phyloP scores from a whole-genome alignment of 2,113 vertebrate species.

The western clawed frog (Xenopus tropicalis) region UCB_Xtro_10.0 CM004448.2:61079001-61079500 shows the following conservation, averaged over 20 bases:
- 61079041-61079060: no score
- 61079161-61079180: slow-evolving; percentile 26
- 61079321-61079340: slow-evolving; percentile 4
- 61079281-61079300: slow-evolving; percentile 19
- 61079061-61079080: no score
- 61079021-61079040: no score
- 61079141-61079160: slow-evolving; percentile 12
- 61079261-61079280: slow-evolving; percentile 14
- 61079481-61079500: no score
- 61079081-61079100: background rate
- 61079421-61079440: no score
- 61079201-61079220: slow-evolving; percentile 17
- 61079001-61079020: no score
- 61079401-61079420: background rate
- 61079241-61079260: slow-evolving; percentile 8
- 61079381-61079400: background rate
- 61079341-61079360: background rate
- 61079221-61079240: slow-evolving; percentile 23
- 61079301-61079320: slow-evolving; percentile 5
- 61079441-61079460: no score
- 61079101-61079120: slow-evolving; percentile 11
- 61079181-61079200: slow-evolving; percentile 22
- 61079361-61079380: background rate
- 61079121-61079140: slow-evolving; percentile 23
- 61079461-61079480: no score